Conservation (phyloP, 2,888 invertebrate species). For the Litoditis marina region DNA sequence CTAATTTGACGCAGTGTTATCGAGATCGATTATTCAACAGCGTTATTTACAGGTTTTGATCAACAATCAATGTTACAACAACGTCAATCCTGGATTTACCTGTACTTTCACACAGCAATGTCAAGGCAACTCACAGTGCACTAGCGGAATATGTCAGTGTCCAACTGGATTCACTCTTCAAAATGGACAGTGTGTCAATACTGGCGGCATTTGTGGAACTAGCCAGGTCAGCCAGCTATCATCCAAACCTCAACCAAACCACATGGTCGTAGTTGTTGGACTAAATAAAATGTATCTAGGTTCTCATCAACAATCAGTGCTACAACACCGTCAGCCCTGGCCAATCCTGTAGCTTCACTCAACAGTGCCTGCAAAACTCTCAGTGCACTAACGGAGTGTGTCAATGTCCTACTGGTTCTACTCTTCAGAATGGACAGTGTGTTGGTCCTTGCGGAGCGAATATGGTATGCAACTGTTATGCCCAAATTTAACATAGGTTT, state of each 20-base stretch:
- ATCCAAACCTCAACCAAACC: too few species aligned
- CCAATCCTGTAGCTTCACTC: background rate
- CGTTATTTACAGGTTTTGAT: slow-evolving; percentile 18
- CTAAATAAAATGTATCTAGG: too few species aligned
- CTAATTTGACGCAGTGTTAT: too few species aligned
- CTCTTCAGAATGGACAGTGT: slow-evolving; percentile 5
- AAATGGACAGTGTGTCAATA: background rate
- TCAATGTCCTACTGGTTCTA: background rate
- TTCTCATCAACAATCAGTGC: slow-evolving; percentile 12
- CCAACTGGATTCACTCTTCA: background rate
- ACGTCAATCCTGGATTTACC: slow-evolving; percentile 29
- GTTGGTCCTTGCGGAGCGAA: too few species aligned
- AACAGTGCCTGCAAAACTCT: slow-evolving; percentile 7
- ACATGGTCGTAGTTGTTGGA: too few species aligned
- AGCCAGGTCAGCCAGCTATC: background rate
- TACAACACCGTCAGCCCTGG: slow-evolving; percentile 10
- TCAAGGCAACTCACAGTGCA: slow-evolving; percentile 5
- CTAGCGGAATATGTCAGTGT: background rate
- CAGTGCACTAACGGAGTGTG: slow-evolving; percentile 9
- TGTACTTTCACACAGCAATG: slow-evolving; percentile 44
- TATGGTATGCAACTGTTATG: too few species aligned
- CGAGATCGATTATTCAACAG: background rate
- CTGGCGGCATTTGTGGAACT: background rate
- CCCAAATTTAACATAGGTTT: too few species aligned
- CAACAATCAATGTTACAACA: slow-evolving; percentile 43